These are phyloP conservation scores for Hecatera dysodea DNA, from an alignment of 2,888 invertebrate species.

Conservation along the genomic window DNA sequence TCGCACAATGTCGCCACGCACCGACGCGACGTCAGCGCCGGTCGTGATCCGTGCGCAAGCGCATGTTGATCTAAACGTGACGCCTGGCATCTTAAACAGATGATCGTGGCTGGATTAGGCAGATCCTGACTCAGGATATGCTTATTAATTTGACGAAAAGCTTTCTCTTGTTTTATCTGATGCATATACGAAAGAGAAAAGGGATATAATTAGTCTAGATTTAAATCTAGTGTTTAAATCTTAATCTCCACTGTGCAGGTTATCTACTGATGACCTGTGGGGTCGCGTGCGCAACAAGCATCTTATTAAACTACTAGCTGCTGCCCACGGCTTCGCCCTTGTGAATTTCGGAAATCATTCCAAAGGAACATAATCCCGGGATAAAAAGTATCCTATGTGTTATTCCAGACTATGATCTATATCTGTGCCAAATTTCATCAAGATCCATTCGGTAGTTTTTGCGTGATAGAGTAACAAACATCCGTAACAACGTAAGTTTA, in stretches of 20 bases:
- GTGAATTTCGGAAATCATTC: too few relatives aligned
- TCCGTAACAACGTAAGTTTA: too few relatives aligned
- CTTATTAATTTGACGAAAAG: background rate
- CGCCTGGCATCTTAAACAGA: slow-evolving; percentile 2
- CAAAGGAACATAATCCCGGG: too few relatives aligned
- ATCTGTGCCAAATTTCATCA: too few relatives aligned
- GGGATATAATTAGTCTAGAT: background rate
- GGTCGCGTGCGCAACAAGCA: background rate
- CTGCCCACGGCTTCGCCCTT: too few relatives aligned
- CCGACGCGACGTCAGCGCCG: background rate
- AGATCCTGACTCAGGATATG: slow-evolving; percentile 16
- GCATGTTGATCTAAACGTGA: slow-evolving; percentile 25
- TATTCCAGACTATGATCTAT: too few relatives aligned
- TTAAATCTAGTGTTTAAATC: background rate
- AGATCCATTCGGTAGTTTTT: too few relatives aligned
- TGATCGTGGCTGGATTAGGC: slow-evolving; percentile 12
- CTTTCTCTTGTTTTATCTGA: slow-evolving; percentile 23
- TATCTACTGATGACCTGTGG: background rate
- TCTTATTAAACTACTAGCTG: background rate
- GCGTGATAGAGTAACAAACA: too few relatives aligned
- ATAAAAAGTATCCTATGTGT: too few relatives aligned
- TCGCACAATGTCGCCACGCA: slow-evolving; percentile 21
- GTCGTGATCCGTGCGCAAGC: slow-evolving; percentile 12
- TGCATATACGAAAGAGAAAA: slow-evolving; percentile 1
- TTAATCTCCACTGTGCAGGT: background rate